Evolutionary conservation across 2,797 vertebrate genomes (phyloP), one percentile per base, ranked within the genome.

Genomic region (Scomberomorus guttatus): DNA sequence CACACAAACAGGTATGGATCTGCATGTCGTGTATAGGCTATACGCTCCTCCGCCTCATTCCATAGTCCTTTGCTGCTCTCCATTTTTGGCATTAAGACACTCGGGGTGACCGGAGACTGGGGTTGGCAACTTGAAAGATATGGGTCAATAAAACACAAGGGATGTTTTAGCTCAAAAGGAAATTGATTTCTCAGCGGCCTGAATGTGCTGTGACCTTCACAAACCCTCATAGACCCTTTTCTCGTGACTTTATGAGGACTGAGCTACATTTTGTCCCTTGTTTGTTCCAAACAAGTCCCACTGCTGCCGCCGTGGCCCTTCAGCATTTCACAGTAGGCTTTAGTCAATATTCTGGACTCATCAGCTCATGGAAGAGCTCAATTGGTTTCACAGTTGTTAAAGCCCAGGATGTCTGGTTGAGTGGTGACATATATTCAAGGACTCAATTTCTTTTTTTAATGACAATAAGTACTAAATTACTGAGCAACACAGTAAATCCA

Each of bases 101-200:
- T 87, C 22, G 51, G 46, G 66, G 75, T 81, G 75, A 81, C 78
- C 72, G 71, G 44, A 79, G 76, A 90, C 92, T 64, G 69, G 85
- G 79, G 79, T 87, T 82, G 77, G 89, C 17, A 76, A 93, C 90
- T 92, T 84, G 50, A 93, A 94, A 92, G 85, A 90, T 90, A 81
- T 83, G 85, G 92, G 92, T 95, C 93, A 95, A 93, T 93, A 93
- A 93, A 94, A 90, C 89, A 90, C 92, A 72, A 80, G 87, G 89
- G 92, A 90, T 83, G 15, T 87, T 92, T 89, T 64, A 81, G 86
- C 82, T 90, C 75, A 83, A 88, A 92, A 89, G 88, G 89, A 94
- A 94, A 93, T 93, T 87, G 90, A 94, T 95, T 93, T 93, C 80
- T 84, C 83, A 39, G 83, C 37, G 18, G 77, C 78, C 75, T 67